Conservation (phyloP, 2,888 invertebrate species). For the Leptopilina syphax region DNA sequence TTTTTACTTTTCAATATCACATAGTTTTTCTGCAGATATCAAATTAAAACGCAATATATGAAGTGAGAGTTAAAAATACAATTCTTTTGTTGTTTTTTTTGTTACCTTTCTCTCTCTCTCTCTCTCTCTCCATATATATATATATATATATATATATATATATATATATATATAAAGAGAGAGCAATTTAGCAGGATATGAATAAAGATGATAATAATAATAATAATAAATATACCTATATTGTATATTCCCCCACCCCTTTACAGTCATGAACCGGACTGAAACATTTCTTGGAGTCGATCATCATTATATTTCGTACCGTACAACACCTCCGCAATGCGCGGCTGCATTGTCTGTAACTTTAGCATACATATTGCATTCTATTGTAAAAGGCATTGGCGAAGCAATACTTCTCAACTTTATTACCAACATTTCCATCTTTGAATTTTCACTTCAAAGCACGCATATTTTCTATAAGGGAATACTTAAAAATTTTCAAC, state of each 20-base stretch:
- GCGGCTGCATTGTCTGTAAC: slow-evolving; percentile 24
- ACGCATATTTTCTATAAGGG: slow-evolving; percentile 16
- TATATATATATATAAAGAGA: not conserved
- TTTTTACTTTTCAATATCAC: too few relatives aligned
- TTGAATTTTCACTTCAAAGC: slow-evolving; percentile 33
- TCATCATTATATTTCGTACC: slow-evolving; percentile 67
- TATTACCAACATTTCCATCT: slow-evolving; percentile 44
- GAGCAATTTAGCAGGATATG: slow-evolving; percentile 4
- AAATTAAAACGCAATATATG: too few relatives aligned
- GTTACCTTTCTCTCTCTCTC: too few relatives aligned
- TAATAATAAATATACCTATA: not conserved
- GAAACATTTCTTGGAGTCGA: slow-evolving; percentile 67
- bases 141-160: too few relatives aligned
- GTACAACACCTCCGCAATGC: slow-evolving; percentile 65
- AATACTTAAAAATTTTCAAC: slow-evolving; percentile 7
- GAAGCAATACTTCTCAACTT: slow-evolving; percentile 40
- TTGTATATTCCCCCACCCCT: not conserved
- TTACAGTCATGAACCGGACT: slow-evolving; percentile 61
- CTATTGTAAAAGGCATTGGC: slow-evolving; percentile 24
- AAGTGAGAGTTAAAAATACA: too few relatives aligned
- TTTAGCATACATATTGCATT: slow-evolving; percentile 27
- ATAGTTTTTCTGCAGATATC: too few relatives aligned
- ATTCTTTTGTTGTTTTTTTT: too few relatives aligned
- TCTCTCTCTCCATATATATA: too few relatives aligned
- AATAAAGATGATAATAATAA: slow-evolving; percentile 11